Base-by-base conservation (phyloP, 2,113 vertebrate species). In the Nycticryphes semicollaris region DNA sequence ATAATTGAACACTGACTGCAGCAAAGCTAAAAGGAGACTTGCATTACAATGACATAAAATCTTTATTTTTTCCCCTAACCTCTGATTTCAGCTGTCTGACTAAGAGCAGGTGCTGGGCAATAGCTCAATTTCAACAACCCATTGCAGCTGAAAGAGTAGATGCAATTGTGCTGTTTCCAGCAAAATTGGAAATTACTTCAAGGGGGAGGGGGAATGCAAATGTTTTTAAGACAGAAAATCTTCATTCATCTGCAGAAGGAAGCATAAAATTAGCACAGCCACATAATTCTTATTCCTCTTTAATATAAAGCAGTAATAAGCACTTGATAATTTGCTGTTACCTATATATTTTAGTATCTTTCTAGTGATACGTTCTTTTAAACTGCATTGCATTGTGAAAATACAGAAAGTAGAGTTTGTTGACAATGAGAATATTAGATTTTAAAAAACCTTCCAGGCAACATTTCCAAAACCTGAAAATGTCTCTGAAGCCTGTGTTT, bases 21-120 rank as follows among this genome's bases (percentile, higher is more conserved):
- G 93, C 94, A 97, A 96, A 97, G 87, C 94, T 96, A 93, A 96
- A 96, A 96, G 94, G 94, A 97, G 96, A 93, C 94, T 96, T 96
- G 96, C 94, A 97, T 97, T 94, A 97, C 92, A 97, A 94, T 96
- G 88, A 90, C 94, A 96, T 88, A 94, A 97, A 95, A 95, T 94
- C 95, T 93, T 97, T 95, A 84, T 96, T 96, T 96, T 94, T 96
- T 25, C 67, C 74, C 50, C 90, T 95, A 95, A 94, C 92, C 89
- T 94, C 91, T 96, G 92, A 97, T 96, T 97, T 97, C 94, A 95
- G 94, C 93, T 96, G 91, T 90, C 95, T 97, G 96, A 95, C 95
- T 93, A 96, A 94, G 93, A 96, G 96, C 96, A 97, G 94, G 93
- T 96, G 94, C 92, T 97, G 90, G 91, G 91, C 90, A 94, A 83